A percentile compares a stretch with the other conserved stretches of the same genome.
Evolutionary conservation across 92 coral and sea anemone genomes (phyloP).

Genomic region (Porites lobata): DNA sequence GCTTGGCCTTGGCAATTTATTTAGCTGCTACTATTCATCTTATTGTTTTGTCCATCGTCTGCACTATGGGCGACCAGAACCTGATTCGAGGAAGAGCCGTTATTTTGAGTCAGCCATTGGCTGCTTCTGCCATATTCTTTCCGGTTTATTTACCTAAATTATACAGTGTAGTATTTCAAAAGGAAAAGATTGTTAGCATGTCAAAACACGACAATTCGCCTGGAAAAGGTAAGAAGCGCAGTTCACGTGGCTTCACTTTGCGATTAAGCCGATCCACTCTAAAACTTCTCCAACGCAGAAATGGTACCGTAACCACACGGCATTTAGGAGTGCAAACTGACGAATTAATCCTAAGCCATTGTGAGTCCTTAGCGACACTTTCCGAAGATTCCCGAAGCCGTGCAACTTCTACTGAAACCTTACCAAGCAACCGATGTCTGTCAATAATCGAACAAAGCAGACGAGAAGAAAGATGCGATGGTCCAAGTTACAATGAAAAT

Average conservation of each 20-base stretch:
- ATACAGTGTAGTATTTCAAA: constrained; percentile 13
- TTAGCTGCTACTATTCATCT: constrained; percentile 44
- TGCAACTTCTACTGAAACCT: constrained; percentile 34
- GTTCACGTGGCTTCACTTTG: neutral
- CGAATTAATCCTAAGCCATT: neutral
- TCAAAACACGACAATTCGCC: neutral
- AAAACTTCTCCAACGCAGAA: constrained; percentile 28
- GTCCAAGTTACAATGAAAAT: neutral
- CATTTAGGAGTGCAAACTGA: neutral
- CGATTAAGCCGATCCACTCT: constrained; percentile 14
- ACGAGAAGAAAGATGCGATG: constrained; percentile 6
- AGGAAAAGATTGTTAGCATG: neutral
- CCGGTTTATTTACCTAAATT: constrained; percentile 42
- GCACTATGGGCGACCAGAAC: neutral
- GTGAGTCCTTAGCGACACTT: constrained; percentile 17
- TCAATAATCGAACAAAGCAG: neutral
- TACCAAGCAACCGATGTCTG: constrained; percentile 24
- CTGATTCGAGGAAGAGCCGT: constrained; percentile 34
- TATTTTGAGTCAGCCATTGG: constrained; percentile 29
- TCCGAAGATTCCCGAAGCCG: constrained; percentile 33
- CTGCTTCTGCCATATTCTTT: constrained; percentile 29
- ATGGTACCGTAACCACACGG: neutral
- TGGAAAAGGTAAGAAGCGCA: neutral
- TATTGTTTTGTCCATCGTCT: constrained; percentile 19
- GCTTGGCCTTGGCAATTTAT: constrained; percentile 31